Conservation (phyloP, 2,113 vertebrate genomes). For the Gorsachius goisagi region DNA sequence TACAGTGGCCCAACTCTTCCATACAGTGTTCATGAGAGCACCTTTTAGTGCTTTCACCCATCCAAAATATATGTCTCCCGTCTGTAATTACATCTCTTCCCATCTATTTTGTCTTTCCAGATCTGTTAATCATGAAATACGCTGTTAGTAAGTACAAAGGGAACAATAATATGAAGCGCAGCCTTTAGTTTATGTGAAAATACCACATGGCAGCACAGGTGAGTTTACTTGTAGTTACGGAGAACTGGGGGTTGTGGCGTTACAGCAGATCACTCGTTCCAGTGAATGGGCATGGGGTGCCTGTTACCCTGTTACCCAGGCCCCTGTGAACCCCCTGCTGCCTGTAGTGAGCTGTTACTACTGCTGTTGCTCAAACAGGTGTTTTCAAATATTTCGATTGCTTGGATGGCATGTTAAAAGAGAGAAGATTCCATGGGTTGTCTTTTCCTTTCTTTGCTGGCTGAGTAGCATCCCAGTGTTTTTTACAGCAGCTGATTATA, state of each 20-base stretch:
- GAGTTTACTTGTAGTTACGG: neutral
- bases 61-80: neutral
- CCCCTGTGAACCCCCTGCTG: neutral
- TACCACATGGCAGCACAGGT: neutral
- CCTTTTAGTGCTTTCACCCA: neutral
- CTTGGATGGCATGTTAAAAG: neutral
- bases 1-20: neutral
- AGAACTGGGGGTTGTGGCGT: rapidly evolving
- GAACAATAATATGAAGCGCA: neutral
- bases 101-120: neutral
- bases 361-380: neutral
- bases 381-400: neutral
- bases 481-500: neutral
- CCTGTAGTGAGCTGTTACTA: neutral
- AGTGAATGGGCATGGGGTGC: neutral
- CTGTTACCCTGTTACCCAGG: neutral
- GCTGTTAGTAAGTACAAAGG: neutral
- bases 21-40: neutral
- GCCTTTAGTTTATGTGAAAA: neutral
- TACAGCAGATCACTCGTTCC: neutral
- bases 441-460: neutral
- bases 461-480: neutral
- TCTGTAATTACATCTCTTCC: neutral
- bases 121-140: neutral
- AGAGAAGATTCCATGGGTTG: neutral